phyloP scores from a whole-genome alignment of 2,888 invertebrate species.

The Orchesella flavescens region DNA sequence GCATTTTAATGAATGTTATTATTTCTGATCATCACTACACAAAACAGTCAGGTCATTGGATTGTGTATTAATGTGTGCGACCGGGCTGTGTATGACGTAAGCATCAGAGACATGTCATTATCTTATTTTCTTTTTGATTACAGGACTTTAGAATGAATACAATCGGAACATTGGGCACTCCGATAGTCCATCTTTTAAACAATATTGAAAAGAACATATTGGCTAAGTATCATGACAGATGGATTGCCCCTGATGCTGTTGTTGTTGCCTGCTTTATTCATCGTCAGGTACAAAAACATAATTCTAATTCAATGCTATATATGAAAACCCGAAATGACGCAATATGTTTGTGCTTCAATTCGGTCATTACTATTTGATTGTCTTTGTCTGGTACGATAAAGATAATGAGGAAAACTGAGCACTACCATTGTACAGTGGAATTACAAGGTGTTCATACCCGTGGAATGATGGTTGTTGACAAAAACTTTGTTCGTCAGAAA shows the following conservation, averaged over 20 bases:
- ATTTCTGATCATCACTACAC: background rate
- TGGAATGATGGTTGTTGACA: constrained; percentile 80
- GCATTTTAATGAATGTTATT: background rate
- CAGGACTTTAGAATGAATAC: constrained; percentile 77
- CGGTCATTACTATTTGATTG: too few species aligned
- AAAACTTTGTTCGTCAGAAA: constrained; percentile 48
- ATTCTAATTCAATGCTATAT: too few species aligned
- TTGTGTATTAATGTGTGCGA: too few species aligned
- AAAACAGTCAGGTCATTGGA: too few species aligned
- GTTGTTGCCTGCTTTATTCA: constrained; percentile 66
- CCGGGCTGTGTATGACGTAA: too few species aligned
- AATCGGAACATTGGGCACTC: constrained; percentile 75
- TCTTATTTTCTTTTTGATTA: background rate
- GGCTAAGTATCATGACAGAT: constrained; percentile 54
- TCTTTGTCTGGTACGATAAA: constrained; percentile 11
- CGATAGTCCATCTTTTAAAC: constrained; percentile 76
- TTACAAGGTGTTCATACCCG: constrained; percentile 78
- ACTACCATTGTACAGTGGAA: constrained; percentile 77
- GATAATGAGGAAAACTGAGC: constrained; percentile 60
- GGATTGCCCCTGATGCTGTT: constrained; percentile 69
- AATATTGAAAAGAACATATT: constrained; percentile 74
- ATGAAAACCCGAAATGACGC: too few species aligned
- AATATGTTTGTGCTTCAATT: too few species aligned
- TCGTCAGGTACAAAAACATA: constrained; percentile 41
- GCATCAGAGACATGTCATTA: too few species aligned